Percentiles rank a stretch among this genome's conserved stretches.
These are phyloP conservation scores for Eilema griseolum DNA, from an alignment of 2,888 invertebrate genomes.

Conservation along the genomic window DNA sequence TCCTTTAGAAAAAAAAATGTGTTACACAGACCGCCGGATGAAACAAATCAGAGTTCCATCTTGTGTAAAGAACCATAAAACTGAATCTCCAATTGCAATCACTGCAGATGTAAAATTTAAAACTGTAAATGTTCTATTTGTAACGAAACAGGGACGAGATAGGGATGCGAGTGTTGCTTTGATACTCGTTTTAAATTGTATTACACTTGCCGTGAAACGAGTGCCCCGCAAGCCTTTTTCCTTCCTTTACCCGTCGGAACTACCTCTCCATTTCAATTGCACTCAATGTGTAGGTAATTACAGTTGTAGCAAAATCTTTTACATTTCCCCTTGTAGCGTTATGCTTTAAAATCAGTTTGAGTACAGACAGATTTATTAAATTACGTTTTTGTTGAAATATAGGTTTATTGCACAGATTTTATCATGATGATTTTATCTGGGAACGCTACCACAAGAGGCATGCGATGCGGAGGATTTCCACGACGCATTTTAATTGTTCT, in stretches of 20 bases:
- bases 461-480: too few relatives aligned
- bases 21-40: neutral
- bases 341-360: neutral
- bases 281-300: constrained; percentile 71
- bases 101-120: constrained; percentile 13
- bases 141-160: constrained; percentile 22
- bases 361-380: neutral
- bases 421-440: too few relatives aligned
- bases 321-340: constrained; percentile 26
- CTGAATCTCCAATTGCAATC: constrained; percentile 9
- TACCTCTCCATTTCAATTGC: constrained; percentile 71
- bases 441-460: too few relatives aligned
- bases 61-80: neutral
- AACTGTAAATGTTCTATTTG: constrained; percentile 17
- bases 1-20: neutral
- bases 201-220: constrained; percentile 74
- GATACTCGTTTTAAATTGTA: constrained; percentile 75
- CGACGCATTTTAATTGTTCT: too few relatives aligned
- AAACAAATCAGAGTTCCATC: neutral
- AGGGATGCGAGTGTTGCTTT: constrained; percentile 58
- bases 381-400: neutral
- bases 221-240: constrained; percentile 68
- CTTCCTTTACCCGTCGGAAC: constrained; percentile 63
- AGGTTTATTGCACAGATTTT: too few relatives aligned
- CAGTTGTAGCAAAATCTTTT: constrained; percentile 55